Percentiles rank a stretch among this genome's conserved stretches.
These are phyloP conservation scores for Sebastes oblongus DNA, from an alignment of 2,797 vertebrate genomes.

Conservation along the genomic window DNA sequence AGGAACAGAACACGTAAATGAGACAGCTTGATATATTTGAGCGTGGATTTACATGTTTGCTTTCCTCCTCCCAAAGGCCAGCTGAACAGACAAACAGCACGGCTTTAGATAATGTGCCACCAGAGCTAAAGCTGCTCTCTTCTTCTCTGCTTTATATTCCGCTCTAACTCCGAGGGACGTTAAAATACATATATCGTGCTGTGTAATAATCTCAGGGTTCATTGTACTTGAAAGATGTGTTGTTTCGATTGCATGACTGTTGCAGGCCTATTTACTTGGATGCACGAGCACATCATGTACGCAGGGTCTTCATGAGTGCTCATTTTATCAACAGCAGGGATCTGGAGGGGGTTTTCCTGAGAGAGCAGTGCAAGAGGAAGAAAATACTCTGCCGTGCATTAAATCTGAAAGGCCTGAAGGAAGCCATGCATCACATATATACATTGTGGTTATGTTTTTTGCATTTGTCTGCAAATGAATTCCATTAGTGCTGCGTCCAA, in stretches of 20 bases:
- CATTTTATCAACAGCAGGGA: slow-evolving; percentile 45
- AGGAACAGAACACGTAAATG: slow-evolving; percentile 30
- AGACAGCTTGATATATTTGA: slow-evolving; percentile 38
- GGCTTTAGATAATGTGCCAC: slow-evolving; percentile 21
- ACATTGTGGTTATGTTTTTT: slow-evolving; percentile 23
- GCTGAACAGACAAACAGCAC: slow-evolving; percentile 49
- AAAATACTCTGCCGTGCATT: slow-evolving; percentile 16
- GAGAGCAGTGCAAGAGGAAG: slow-evolving; percentile 3
- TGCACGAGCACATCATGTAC: slow-evolving; percentile 8
- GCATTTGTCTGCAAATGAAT: slow-evolving; percentile 36
- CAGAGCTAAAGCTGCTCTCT: slow-evolving; percentile 13
- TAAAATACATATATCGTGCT: not conserved
- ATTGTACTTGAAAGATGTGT: not conserved
- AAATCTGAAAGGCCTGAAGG: slow-evolving; percentile 15
- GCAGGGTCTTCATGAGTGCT: not conserved
- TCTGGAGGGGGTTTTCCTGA: slow-evolving; percentile 44
- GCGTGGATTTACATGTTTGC: slow-evolving; percentile 46
- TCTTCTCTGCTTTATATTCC: not conserved
- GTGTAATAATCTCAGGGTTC: not conserved
- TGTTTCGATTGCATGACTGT: not conserved
- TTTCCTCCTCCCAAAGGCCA: slow-evolving; percentile 14
- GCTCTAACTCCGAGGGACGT: not conserved
- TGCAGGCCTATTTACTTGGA: not conserved
- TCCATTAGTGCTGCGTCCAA: slow-evolving; percentile 35
- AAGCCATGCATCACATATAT: slow-evolving; percentile 27